These are phyloP conservation scores for Perca schrenkii DNA, from an alignment of 2,113 vertebrate species.

Conservation along the genomic window DNA sequence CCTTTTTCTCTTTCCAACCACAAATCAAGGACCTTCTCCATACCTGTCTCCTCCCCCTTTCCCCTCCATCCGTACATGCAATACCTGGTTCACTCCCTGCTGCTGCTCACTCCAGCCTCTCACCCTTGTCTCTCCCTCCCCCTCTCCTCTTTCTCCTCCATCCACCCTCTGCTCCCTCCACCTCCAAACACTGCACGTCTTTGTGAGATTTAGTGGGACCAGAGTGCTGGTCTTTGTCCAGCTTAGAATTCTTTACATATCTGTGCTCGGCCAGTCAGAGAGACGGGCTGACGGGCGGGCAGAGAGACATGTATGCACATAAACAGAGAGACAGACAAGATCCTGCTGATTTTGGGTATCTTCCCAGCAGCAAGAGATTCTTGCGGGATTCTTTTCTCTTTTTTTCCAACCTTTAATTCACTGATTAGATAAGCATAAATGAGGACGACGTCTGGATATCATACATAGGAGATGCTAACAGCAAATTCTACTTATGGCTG, in stretches of 20 bases:
- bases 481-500: not conserved
- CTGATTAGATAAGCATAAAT: not conserved
- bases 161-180: conserved; percentile 25
- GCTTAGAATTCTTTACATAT: conserved; percentile 81
- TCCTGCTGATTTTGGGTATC: not conserved
- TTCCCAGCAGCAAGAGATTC: not conserved
- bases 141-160: not conserved
- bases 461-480: not conserved
- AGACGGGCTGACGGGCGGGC: conserved; percentile 18
- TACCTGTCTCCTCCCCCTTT: not conserved
- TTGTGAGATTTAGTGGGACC: conserved; percentile 70
- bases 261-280: conserved; percentile 43
- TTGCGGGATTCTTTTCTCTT: not conserved
- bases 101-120: conserved; percentile 26
- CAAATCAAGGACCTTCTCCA: not conserved
- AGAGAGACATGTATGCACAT: conserved; percentile 4
- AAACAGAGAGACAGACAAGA: conserved; percentile 19
- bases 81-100: conserved; percentile 15
- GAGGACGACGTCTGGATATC: not conserved
- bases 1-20: not conserved
- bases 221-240: conserved; percentile 76
- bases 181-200: conserved; percentile 75
- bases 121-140: not conserved
- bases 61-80: conserved; percentile 11
- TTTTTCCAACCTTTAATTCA: not conserved